phyloP scores from a whole-genome alignment of 1,140 invertebrate genomes.

The Drosophila murphyi region DNA sequence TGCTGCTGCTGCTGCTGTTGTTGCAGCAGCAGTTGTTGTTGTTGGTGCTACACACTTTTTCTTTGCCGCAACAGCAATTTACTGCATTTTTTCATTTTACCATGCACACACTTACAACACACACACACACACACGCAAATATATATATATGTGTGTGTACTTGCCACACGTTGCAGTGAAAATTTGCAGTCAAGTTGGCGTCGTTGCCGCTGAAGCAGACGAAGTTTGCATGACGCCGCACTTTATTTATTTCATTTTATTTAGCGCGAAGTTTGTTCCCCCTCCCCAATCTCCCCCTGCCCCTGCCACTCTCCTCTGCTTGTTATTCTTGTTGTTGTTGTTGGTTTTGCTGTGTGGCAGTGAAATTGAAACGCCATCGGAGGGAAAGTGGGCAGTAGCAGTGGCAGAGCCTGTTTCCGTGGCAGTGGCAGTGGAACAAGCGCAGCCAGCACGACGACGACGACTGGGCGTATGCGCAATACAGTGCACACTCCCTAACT shows the following conservation, averaged over 20 bases:
- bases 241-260: slow-evolving; percentile 69
- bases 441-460: slow-evolving; percentile 34
- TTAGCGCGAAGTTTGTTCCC: slow-evolving; percentile 33
- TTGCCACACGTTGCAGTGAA: slow-evolving; percentile 60
- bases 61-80: slow-evolving; percentile 60
- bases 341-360: slow-evolving; percentile 47
- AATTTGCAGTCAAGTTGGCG: slow-evolving; percentile 75
- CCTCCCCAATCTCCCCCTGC: neutral
- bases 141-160: neutral
- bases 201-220: slow-evolving; percentile 74
- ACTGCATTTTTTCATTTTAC: slow-evolving; percentile 53
- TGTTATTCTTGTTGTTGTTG: slow-evolving; percentile 8
- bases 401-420: neutral
- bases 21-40: slow-evolving; percentile 6
- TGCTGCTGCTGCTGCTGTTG: neutral
- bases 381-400: slow-evolving; percentile 71
- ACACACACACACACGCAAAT: slow-evolving; percentile 25
- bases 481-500: neutral
- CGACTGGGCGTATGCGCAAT: slow-evolving; percentile 69
- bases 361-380: slow-evolving; percentile 73
- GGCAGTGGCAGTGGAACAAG: neutral
- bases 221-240: slow-evolving; percentile 71
- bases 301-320: neutral
- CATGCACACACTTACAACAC: slow-evolving; percentile 27
- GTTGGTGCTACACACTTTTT: slow-evolving; percentile 66